phyloP scores from a whole-genome alignment of 2,797 vertebrate genomes.

The Lindbergichthys nudifrons region DNA sequence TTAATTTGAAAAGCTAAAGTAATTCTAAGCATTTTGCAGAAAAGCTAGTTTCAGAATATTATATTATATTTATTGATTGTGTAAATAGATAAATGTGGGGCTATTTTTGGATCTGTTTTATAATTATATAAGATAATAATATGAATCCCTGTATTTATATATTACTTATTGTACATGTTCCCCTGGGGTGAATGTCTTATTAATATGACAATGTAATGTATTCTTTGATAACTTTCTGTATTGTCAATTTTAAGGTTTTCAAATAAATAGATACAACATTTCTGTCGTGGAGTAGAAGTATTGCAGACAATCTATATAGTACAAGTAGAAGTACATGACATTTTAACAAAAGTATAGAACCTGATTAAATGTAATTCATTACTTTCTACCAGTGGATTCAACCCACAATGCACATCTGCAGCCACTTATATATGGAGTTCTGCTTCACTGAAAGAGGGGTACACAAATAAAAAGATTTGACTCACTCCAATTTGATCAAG shows the following conservation, averaged over 20 bases:
- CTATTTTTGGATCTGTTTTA: not conserved
- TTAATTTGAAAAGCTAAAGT: too few relatives aligned
- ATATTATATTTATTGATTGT: too few relatives aligned
- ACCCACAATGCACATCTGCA: constrained; percentile 1
- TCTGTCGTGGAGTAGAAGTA: not conserved
- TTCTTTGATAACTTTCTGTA: not conserved
- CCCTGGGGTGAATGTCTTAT: not conserved
- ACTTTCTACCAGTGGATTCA: too few relatives aligned
- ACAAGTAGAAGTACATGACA: not conserved
- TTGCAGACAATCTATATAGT: not conserved
- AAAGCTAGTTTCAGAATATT: too few relatives aligned
- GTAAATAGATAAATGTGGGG: too few relatives aligned
- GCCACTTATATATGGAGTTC: constrained; percentile 15
- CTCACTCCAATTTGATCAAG: constrained; percentile 5
- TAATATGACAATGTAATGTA: not conserved
- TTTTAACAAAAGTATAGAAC: too few relatives aligned
- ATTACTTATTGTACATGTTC: not conserved
- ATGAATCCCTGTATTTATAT: too few relatives aligned
- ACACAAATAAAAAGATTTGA: constrained; percentile 18
- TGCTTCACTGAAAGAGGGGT: constrained; percentile 15
- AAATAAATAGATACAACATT: not conserved
- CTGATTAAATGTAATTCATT: too few relatives aligned
- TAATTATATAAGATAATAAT: not conserved
- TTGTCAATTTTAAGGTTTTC: not conserved
- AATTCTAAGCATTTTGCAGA: too few relatives aligned